phyloP scores from a whole-genome alignment of 2,888 invertebrate species.

The Sarcophaga rosellei region DNA sequence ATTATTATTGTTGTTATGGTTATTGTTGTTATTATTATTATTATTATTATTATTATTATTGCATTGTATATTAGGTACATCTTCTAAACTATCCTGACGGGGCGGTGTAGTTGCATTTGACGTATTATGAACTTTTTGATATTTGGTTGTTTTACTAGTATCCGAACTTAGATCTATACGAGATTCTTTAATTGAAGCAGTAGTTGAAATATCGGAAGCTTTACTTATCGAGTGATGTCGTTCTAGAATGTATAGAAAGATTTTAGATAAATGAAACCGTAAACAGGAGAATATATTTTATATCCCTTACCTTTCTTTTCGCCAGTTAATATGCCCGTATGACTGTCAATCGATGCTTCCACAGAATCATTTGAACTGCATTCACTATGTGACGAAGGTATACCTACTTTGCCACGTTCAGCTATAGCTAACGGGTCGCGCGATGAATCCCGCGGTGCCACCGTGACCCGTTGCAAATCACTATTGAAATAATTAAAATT shows the following conservation, averaged over 20 bases:
- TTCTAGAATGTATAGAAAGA: slow-evolving; percentile 67
- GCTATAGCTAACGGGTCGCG: slow-evolving; percentile 81
- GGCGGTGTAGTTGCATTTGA: slow-evolving; percentile 57
- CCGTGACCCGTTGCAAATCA: slow-evolving; percentile 80
- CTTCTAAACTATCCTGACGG: slow-evolving; percentile 78
- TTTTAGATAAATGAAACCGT: not conserved
- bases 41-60: slow-evolving; percentile 83
- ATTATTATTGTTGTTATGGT: slow-evolving; percentile 82
- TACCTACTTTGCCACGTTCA: slow-evolving; percentile 81
- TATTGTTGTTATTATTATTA: slow-evolving; percentile 84
- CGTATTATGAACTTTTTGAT: slow-evolving; percentile 74
- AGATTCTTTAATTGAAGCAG: slow-evolving; percentile 83
- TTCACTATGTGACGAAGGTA: slow-evolving; percentile 81
- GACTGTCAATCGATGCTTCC: slow-evolving; percentile 81
- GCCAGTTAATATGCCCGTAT: slow-evolving; percentile 79
- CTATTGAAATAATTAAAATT: slow-evolving; percentile 78
- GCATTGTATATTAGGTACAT: slow-evolving; percentile 83
- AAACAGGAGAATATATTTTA: no score
- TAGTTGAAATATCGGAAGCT: slow-evolving; percentile 71
- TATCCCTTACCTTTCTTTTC: slow-evolving; percentile 77
- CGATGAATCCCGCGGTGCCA: slow-evolving; percentile 76
- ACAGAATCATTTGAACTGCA: slow-evolving; percentile 81
- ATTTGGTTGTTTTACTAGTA: slow-evolving; percentile 72
- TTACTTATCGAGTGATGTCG: slow-evolving; percentile 70
- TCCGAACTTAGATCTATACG: slow-evolving; percentile 84